These are phyloP conservation scores for Bradysia coprophila DNA, from an alignment of 1,140 invertebrate genomes.

Conservation along the genomic window DNA sequence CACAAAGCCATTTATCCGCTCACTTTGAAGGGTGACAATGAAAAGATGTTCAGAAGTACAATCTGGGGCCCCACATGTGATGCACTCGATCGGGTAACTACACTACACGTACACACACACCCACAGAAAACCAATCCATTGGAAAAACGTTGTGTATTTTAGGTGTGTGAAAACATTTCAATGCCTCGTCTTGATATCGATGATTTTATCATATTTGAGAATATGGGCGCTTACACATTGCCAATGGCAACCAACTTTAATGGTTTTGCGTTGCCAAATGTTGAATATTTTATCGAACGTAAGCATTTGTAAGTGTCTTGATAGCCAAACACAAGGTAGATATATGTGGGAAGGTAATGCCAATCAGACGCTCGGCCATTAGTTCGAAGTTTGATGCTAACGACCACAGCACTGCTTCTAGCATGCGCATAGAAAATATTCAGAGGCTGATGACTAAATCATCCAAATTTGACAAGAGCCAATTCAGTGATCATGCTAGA, in stretches of 20 bases:
- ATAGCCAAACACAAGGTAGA: too few relatives aligned
- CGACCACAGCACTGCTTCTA: too few relatives aligned
- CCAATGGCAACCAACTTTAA: conserved; percentile 79
- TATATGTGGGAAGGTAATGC: too few relatives aligned
- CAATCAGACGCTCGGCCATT: too few relatives aligned
- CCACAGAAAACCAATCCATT: conserved; percentile 29
- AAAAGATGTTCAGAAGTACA: conserved; percentile 23
- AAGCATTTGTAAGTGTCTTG: too few relatives aligned
- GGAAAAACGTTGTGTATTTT: not conserved
- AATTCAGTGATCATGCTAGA: too few relatives aligned
- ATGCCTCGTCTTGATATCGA: conserved; percentile 28
- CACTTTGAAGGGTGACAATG: conserved; percentile 2
- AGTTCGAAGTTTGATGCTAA: too few relatives aligned
- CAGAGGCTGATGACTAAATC: too few relatives aligned
- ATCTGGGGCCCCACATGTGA: conserved; percentile 96
- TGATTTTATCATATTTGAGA: conserved; percentile 69
- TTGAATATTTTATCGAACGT: conserved; percentile 10
- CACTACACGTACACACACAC: not conserved
- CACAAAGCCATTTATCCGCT: conserved; percentile 38
- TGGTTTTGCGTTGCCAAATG: conserved; percentile 44
- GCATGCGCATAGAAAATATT: too few relatives aligned
- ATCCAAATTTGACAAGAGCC: too few relatives aligned
- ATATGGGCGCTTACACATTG: conserved; percentile 92
- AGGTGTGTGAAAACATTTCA: conserved; percentile 1
- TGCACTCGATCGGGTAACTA: conserved; percentile 67